Percentiles rank a stretch among this genome's conserved stretches.
These are phyloP conservation scores for Eupithecia dodoneata DNA, from an alignment of 2,888 invertebrate species.

Conservation along the genomic window DNA sequence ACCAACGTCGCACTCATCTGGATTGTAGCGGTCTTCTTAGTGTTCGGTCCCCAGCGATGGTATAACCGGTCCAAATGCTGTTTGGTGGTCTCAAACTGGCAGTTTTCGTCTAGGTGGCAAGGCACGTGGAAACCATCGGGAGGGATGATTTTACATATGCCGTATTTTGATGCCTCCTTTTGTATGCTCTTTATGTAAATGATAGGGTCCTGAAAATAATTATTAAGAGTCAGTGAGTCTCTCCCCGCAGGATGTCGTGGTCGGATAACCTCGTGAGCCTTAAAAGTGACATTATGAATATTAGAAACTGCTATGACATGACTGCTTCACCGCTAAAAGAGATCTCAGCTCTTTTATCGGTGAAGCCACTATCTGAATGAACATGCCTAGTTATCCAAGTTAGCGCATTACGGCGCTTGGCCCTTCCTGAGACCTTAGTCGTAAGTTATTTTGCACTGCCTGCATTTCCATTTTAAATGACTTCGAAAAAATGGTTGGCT, in stretches of 20 bases:
- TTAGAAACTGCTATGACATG: no score
- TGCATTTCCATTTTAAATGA: not conserved
- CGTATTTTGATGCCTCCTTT: constrained; percentile 57
- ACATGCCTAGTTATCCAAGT: not conserved
- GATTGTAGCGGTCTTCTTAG: constrained; percentile 93
- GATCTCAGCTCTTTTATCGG: no score
- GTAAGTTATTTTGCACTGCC: not conserved
- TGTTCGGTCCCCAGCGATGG: constrained; percentile 94
- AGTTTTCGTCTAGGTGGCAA: constrained; percentile 92
- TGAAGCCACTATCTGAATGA: no score
- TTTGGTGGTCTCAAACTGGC: constrained; percentile 94
- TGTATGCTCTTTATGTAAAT: constrained; percentile 20
- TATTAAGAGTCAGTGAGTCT: not conserved
- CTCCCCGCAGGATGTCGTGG: not conserved
- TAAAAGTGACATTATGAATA: no score
- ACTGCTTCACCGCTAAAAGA: no score
- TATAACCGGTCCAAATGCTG: constrained; percentile 95
- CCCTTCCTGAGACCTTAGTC: not conserved
- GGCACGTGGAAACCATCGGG: constrained; percentile 90
- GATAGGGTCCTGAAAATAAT: constrained; percentile 27
- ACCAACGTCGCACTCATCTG: constrained; percentile 82
- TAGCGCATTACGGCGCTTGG: not conserved
- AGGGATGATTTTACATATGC: constrained; percentile 94
- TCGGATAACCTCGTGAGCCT: not conserved
- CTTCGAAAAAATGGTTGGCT: no score